Conservation (phyloP, 2,797 vertebrate species). For the Macropodus opercularis region DNA sequence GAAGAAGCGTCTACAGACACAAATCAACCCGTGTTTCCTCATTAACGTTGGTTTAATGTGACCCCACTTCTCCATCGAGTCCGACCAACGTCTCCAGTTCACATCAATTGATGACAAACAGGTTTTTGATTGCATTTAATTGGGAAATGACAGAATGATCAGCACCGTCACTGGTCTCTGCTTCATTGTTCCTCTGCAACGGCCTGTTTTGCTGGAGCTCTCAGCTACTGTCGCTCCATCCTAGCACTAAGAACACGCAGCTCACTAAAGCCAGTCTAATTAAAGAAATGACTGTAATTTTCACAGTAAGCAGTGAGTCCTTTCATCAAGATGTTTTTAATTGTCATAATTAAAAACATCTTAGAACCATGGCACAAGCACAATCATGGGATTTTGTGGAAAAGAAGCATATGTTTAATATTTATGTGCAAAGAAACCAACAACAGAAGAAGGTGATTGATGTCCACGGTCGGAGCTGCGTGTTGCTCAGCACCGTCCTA, state of each 20-base stretch:
- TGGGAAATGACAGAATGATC: background rate
- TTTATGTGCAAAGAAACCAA: background rate
- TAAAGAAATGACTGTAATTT: background rate
- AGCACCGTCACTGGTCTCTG: background rate
- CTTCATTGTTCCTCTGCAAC: background rate
- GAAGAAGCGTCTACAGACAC: too few relatives aligned
- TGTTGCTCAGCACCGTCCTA: slow-evolving; percentile 17
- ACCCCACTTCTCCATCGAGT: too few relatives aligned
- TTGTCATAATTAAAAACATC: background rate
- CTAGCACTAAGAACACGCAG: background rate
- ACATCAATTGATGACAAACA: background rate
- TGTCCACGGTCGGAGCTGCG: slow-evolving; percentile 1
- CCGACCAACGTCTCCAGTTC: background rate
- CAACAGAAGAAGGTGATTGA: slow-evolving; percentile 1
- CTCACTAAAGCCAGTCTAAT: background rate
- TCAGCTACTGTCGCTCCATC: too few relatives aligned
- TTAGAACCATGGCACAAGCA: background rate
- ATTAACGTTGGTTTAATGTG: too few relatives aligned
- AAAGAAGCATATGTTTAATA: background rate
- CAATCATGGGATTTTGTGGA: background rate
- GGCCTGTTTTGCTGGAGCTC: background rate
- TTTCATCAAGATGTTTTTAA: background rate
- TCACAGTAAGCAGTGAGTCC: background rate
- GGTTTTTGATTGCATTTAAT: background rate
- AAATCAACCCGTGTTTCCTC: too few relatives aligned